Percentiles rank a stretch among this genome's conserved stretches.
These are phyloP conservation scores for Physella acuta DNA, from an alignment of 1,140 invertebrate genomes.

Conservation along the genomic window DNA sequence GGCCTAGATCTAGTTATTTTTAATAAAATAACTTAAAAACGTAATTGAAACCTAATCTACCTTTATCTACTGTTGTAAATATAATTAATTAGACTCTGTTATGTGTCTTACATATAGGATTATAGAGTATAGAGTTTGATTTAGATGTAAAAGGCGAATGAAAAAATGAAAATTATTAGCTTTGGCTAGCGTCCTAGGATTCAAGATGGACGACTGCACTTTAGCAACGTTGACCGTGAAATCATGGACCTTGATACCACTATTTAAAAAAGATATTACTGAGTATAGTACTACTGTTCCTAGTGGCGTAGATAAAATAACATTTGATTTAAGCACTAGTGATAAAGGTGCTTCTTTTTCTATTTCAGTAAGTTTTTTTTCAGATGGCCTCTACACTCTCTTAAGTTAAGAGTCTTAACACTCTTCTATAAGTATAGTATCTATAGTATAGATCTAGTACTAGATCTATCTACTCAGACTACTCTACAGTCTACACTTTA, in stretches of 20 bases:
- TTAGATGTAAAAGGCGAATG: not conserved
- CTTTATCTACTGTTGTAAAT: no score
- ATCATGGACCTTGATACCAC: conserved; percentile 52
- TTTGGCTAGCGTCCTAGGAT: conserved; percentile 61
- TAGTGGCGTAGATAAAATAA: conserved; percentile 49
- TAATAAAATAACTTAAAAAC: no score
- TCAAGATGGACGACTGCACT: conserved; percentile 60
- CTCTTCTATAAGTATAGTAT: not conserved
- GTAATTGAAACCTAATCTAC: no score
- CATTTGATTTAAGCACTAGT: conserved; percentile 50
- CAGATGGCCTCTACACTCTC: not conserved
- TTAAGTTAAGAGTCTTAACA: not conserved
- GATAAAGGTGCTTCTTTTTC: conserved; percentile 56
- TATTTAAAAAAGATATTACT: conserved; percentile 45
- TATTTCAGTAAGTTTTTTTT: conserved; percentile 47
- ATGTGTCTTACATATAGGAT: no score
- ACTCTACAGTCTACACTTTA: not conserved
- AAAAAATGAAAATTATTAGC: not conserved
- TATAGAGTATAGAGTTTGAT: no score
- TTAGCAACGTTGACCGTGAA: conserved; percentile 55
- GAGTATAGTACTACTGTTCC: conserved; percentile 52
- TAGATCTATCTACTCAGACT: not conserved
- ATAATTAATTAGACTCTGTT: no score
- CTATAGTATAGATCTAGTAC: not conserved
- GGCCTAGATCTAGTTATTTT: no score